These are phyloP conservation scores for Drosophila ohnishii DNA, from an alignment of 1,140 invertebrate species.

Conservation along the genomic window DNA sequence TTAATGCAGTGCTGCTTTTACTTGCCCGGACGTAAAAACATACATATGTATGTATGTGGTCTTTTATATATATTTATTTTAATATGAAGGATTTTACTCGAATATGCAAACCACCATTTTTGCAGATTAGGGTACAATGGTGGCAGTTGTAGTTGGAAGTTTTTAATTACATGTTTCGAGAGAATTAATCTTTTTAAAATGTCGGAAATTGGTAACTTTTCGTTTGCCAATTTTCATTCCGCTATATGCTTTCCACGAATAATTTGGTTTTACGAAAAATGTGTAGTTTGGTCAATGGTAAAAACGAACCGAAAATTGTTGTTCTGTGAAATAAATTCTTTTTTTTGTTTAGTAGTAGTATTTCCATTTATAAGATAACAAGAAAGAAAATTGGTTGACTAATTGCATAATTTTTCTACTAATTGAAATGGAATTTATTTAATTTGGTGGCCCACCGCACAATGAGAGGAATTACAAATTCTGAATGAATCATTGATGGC, in stretches of 20 bases:
- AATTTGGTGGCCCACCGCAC: not conserved
- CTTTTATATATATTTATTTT: not conserved
- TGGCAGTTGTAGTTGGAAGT: not conserved
- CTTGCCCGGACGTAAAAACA: not conserved
- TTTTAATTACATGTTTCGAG: not conserved
- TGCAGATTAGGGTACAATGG: not conserved
- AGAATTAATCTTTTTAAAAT: not conserved
- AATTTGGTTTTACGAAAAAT: too few relatives aligned
- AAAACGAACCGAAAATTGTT: too few relatives aligned
- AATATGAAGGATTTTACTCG: not conserved
- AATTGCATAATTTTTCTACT: not conserved
- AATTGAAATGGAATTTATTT: not conserved
- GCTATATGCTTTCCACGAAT: too few relatives aligned
- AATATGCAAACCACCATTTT: not conserved
- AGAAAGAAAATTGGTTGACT: not conserved
- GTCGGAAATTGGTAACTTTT: too few relatives aligned
- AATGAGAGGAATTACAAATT: not conserved
- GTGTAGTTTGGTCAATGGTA: too few relatives aligned
- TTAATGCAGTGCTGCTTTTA: not conserved
- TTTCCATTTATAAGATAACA: too few relatives aligned
- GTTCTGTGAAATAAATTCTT: too few relatives aligned
- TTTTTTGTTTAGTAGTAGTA: too few relatives aligned
- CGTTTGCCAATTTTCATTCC: too few relatives aligned
- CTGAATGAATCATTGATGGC: conserved; percentile 6
- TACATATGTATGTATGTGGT: not conserved